phyloP scores from a whole-genome alignment of 2,888 invertebrate genomes.

The Phalangium opilio region DNA sequence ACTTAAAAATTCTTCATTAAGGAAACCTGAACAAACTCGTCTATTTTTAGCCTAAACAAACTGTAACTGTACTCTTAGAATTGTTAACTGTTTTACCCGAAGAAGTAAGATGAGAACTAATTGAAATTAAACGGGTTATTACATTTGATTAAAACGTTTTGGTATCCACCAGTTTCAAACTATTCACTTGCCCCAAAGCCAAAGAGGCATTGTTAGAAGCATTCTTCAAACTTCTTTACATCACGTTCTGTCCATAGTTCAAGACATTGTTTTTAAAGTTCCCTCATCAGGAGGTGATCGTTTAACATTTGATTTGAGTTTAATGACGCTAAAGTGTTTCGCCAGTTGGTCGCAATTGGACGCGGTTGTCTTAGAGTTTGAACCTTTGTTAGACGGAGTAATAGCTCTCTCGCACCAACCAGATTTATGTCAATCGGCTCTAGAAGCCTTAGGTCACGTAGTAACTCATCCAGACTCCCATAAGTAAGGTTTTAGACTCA shows the following conservation, averaged over 20 bases:
- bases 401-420: constrained; percentile 28
- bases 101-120: constrained; percentile 62
- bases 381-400: constrained; percentile 27
- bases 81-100: constrained; percentile 72
- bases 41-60: constrained; percentile 37
- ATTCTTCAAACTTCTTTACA: constrained; percentile 18
- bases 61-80: constrained; percentile 55
- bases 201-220: constrained; percentile 15
- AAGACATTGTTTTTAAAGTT: constrained; percentile 19
- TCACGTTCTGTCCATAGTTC: constrained; percentile 28
- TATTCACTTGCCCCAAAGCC: constrained; percentile 12
- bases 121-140: too few species aligned
- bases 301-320: constrained; percentile 12
- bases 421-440: constrained; percentile 41
- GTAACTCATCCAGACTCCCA: constrained; percentile 46
- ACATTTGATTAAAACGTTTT: background rate
- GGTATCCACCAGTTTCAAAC: constrained; percentile 14
- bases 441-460: constrained; percentile 45
- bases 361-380: constrained; percentile 27
- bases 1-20: background rate
- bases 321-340: constrained; percentile 30
- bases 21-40: too few species aligned
- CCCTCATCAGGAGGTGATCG: constrained; percentile 5
- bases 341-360: constrained; percentile 42
- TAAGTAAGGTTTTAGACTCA: constrained; percentile 29